A percentile compares a stretch with the other conserved stretches of the same genome.
Evolutionary conservation across 2,888 invertebrate species (phyloP).

Genomic region (Rotaria socialis): DNA sequence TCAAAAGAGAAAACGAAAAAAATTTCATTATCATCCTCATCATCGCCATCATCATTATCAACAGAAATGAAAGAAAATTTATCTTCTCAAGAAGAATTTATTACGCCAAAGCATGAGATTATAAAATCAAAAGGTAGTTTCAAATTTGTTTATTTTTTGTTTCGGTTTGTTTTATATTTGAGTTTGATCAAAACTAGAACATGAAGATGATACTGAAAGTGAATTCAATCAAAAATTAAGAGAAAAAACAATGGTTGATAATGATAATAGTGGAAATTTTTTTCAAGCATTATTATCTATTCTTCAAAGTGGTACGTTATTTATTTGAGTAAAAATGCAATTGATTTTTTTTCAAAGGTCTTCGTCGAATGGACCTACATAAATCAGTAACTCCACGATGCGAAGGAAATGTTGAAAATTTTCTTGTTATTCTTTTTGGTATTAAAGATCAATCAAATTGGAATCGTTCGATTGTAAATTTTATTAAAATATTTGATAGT

Average conservation of each 20-base stretch:
- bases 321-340: background rate
- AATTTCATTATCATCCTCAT: background rate
- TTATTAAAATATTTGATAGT: background rate
- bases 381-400: background rate
- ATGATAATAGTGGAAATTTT: background rate
- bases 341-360: background rate
- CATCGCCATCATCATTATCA: too few relatives aligned
- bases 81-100: background rate
- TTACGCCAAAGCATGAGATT: too few relatives aligned
- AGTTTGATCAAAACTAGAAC: background rate
- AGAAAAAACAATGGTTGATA: background rate
- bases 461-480: background rate
- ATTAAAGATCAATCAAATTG: background rate
- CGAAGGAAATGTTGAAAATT: background rate
- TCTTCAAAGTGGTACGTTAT: background rate
- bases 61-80: background rate
- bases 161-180: background rate
- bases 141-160: too few relatives aligned
- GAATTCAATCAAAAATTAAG: background rate
- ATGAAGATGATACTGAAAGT: background rate
- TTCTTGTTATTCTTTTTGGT: background rate
- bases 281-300: background rate
- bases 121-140: too few relatives aligned
- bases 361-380: background rate
- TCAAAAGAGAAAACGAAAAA: background rate